Evolutionary conservation across 2,888 invertebrate species (phyloP).

Genomic region (Acrocyrtus sp.): DNA sequence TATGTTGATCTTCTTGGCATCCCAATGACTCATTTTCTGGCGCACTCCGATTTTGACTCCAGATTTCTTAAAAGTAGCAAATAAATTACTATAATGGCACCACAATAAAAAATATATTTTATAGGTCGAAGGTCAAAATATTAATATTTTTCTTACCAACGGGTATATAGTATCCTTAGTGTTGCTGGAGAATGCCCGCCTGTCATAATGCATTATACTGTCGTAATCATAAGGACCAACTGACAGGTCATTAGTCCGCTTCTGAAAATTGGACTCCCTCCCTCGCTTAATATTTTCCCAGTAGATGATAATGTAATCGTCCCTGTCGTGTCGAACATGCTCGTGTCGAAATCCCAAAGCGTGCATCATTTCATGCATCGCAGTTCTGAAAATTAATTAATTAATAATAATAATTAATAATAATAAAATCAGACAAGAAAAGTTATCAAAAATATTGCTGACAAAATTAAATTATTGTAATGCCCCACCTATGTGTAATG

Average conservation of each 20-base stretch:
- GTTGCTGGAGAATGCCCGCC: neutral
- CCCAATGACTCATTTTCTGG: slow-evolving; percentile 58
- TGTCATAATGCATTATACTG: neutral
- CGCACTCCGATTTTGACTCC: slow-evolving; percentile 53
- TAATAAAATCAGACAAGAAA: too few species aligned
- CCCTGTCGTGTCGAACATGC: neutral
- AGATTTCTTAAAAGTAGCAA: slow-evolving; percentile 42
- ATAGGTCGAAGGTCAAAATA: too few species aligned
- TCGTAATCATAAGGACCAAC: slow-evolving; percentile 18
- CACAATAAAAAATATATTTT: neutral
- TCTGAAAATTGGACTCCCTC: neutral
- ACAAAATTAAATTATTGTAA: too few species aligned
- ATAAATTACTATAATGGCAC: neutral
- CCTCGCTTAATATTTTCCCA: neutral
- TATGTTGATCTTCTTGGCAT: slow-evolving; percentile 53
- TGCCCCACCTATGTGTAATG: slow-evolving; percentile 51
- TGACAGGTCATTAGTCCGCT: neutral
- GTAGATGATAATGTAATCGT: neutral
- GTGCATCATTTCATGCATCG: neutral
- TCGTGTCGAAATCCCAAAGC: slow-evolving; percentile 3
- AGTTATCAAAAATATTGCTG: too few species aligned
- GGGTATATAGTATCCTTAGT: slow-evolving; percentile 55
- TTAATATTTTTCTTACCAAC: slow-evolving; percentile 32
- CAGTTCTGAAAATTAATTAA: slow-evolving; percentile 1
- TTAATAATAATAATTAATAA: too few species aligned